Evolutionary conservation across 2,888 invertebrate species (phyloP).

Genomic region (Congeria kusceri): DNA sequence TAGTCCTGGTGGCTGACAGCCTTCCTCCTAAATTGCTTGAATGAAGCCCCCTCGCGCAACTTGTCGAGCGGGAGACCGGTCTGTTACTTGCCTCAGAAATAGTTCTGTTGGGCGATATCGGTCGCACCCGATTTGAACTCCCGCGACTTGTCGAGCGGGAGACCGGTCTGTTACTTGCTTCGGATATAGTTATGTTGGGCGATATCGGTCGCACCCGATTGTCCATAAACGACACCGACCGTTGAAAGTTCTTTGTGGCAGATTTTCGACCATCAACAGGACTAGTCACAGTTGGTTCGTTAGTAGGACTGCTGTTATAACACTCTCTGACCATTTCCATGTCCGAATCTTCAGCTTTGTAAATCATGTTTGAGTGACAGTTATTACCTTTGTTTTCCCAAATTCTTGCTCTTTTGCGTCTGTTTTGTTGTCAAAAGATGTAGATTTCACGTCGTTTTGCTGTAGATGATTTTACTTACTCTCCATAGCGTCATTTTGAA

Average conservation of each 20-base stretch:
- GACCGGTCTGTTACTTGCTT: neutral
- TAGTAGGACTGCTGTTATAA: neutral
- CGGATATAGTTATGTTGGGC: conserved; percentile 2
- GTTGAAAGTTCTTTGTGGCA: too few species aligned
- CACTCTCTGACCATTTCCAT: neutral
- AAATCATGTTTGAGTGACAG: neutral
- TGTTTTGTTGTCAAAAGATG: too few species aligned
- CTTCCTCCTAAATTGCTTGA: neutral
- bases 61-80: neutral
- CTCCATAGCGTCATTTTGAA: too few species aligned
- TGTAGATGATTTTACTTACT: too few species aligned
- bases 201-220: neutral
- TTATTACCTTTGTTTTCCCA: too few species aligned
- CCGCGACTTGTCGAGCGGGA: neutral
- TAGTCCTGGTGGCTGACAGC: conserved; percentile 1
- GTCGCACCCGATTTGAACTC: neutral
- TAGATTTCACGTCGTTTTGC: too few species aligned
- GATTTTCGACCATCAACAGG: neutral
- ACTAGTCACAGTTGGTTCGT: neutral
- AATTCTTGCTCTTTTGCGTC: too few species aligned
- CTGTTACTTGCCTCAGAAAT: neutral
- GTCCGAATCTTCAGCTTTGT: neutral
- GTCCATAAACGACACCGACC: neutral
- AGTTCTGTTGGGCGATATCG: conserved; percentile 1
- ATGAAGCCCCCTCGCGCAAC: too few species aligned